A percentile compares a stretch with the other conserved stretches of the same genome.
phyloP scores from a whole-genome alignment of 2,888 invertebrate genomes.

The Limenitis camilla region DNA sequence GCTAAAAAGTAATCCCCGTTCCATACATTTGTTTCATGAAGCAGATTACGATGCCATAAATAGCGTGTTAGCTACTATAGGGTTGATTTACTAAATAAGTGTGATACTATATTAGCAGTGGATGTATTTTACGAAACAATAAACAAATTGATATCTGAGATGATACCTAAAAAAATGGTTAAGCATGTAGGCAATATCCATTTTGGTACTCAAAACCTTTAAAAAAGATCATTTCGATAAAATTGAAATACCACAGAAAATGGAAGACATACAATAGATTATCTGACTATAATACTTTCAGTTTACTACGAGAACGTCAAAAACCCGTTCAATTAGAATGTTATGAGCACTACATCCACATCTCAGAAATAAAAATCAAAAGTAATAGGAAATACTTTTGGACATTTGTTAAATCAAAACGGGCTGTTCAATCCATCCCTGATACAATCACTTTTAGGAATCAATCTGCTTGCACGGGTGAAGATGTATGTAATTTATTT shows the following conservation, averaged over 20 bases:
- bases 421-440: not conserved
- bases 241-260: not conserved
- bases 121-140: not conserved
- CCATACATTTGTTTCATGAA: not conserved
- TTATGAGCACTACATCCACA: not conserved
- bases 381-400: not conserved
- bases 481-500: not conserved
- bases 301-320: not conserved
- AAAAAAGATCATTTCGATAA: not conserved
- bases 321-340: not conserved
- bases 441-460: not conserved
- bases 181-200: not conserved
- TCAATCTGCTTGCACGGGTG: not conserved
- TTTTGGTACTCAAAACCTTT: not conserved
- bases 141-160: not conserved
- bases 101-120: not conserved
- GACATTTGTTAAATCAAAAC: not conserved
- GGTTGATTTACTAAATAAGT: not conserved
- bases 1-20: not conserved
- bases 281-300: not conserved
- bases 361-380: not conserved
- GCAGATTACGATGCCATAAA: not conserved
- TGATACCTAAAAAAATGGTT: not conserved
- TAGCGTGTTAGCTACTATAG: not conserved
- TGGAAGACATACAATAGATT: not conserved